Evolutionary conservation across 1,140 invertebrate species (phyloP).

Genomic region (Lysiphlebus fabarum): DNA sequence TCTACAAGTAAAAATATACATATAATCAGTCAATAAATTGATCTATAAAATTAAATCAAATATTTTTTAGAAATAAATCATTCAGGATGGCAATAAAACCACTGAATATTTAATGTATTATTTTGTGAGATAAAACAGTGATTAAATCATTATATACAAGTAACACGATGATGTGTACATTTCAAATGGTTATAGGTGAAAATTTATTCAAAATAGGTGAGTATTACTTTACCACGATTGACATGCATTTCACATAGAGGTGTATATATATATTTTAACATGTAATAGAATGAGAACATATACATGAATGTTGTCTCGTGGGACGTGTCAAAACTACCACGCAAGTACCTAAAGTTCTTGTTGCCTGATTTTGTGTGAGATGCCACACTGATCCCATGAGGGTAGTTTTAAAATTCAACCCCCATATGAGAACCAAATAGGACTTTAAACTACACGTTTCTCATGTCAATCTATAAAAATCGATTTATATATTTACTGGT

Average conservation of each 20-base stretch:
- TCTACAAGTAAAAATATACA: no score
- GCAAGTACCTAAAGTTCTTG: constrained; percentile 14
- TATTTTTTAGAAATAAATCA: no score
- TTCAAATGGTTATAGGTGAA: no score
- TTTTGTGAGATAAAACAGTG: no score
- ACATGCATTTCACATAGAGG: constrained; percentile 15
- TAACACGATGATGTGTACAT: no score
- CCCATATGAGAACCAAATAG: constrained; percentile 26
- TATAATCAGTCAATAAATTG: no score
- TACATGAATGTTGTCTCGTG: constrained; percentile 20
- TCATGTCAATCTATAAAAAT: constrained; percentile 28
- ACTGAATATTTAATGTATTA: no score
- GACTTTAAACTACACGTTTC: constrained; percentile 18
- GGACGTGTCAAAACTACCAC: constrained; percentile 26
- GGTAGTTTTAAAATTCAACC: constrained; percentile 32
- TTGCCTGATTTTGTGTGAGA: constrained; percentile 29
- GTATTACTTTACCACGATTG: constrained; percentile 3
- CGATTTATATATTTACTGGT: not conserved
- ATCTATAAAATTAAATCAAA: no score
- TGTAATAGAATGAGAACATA: constrained; percentile 13
- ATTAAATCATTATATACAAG: no score
- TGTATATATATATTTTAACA: not conserved
- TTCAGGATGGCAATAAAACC: no score
- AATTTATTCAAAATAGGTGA: no score
- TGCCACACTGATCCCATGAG: constrained; percentile 18